Evolutionary conservation across 1,140 invertebrate species (phyloP).

Genomic region (Calliopsis andreniformis): DNA sequence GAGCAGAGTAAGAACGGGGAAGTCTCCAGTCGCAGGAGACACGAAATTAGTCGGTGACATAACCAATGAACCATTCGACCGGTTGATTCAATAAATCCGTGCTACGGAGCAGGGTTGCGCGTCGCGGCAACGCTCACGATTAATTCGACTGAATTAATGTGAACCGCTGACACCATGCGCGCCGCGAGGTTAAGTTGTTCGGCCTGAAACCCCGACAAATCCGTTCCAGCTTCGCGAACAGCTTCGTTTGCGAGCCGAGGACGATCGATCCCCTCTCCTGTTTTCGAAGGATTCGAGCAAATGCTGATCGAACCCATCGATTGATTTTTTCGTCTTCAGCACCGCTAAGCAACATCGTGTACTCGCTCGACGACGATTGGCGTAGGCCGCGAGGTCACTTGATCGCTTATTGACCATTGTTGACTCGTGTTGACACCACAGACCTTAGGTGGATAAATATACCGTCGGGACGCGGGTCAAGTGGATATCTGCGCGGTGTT

Average conservation of each 20-base stretch:
- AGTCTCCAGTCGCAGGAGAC: conserved; percentile 20
- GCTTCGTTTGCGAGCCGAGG: background rate
- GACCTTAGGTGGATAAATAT: conserved; percentile 80
- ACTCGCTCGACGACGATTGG: conserved; percentile 69
- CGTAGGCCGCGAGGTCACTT: conserved; percentile 78
- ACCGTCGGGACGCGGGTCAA: conserved; percentile 77
- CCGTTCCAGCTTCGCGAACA: conserved; percentile 9
- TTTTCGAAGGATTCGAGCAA: background rate
- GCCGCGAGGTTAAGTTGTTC: conserved; percentile 72
- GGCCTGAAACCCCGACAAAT: conserved; percentile 39
- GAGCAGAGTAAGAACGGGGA: too few species aligned
- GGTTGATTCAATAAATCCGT: conserved; percentile 81
- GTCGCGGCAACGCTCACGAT: conserved; percentile 74
- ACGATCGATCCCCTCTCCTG: background rate
- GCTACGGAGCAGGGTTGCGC: conserved; percentile 72
- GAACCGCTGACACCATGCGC: conserved; percentile 76
- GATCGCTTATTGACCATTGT: conserved; percentile 82
- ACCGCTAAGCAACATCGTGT: conserved; percentile 55
- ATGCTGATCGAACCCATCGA: too few species aligned
- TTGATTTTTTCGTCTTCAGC: too few species aligned
- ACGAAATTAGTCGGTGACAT: conserved; percentile 68
- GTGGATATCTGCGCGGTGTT: conserved; percentile 75
- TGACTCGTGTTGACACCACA: conserved; percentile 82
- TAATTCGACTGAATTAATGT: conserved; percentile 81
- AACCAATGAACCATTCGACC: conserved; percentile 77